Percentiles rank a stretch among this genome's conserved stretches.
phyloP scores from a whole-genome alignment of 2,888 invertebrate genomes.

The Electrophaes corylata region DNA sequence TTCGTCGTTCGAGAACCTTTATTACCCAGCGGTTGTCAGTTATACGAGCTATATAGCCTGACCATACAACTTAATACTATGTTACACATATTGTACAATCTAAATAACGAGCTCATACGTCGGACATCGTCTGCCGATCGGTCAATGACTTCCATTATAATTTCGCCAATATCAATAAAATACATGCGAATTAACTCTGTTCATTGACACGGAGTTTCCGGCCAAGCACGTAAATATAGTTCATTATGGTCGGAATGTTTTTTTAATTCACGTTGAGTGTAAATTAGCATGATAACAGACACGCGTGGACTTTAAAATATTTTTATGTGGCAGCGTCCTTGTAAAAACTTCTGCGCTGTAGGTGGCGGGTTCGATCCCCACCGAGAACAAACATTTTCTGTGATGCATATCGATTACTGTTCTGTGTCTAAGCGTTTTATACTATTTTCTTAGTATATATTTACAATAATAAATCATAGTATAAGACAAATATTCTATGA shows the following conservation, averaged over 20 bases:
- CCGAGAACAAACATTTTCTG: too few species aligned
- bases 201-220: constrained; percentile 36
- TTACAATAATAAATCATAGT: too few species aligned
- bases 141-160: constrained; percentile 47
- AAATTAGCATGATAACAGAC: background rate
- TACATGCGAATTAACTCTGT: constrained; percentile 43
- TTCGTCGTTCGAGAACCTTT: too few species aligned
- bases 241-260: background rate
- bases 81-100: constrained; percentile 3
- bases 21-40: too few species aligned
- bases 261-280: background rate
- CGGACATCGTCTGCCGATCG: constrained; percentile 22
- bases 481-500: too few species aligned
- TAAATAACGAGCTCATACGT: background rate
- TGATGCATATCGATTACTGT: too few species aligned
- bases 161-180: constrained; percentile 39
- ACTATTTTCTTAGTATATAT: too few species aligned
- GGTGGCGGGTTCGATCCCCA: too few species aligned
- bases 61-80: background rate
- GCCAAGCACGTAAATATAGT: constrained; percentile 28
- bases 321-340: too few species aligned
- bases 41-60: too few species aligned
- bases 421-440: too few species aligned
- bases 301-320: background rate
- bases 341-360: too few species aligned